Evolutionary conservation across 2,888 invertebrate species (phyloP).

Genomic region (Netelia fuscicornis): DNA sequence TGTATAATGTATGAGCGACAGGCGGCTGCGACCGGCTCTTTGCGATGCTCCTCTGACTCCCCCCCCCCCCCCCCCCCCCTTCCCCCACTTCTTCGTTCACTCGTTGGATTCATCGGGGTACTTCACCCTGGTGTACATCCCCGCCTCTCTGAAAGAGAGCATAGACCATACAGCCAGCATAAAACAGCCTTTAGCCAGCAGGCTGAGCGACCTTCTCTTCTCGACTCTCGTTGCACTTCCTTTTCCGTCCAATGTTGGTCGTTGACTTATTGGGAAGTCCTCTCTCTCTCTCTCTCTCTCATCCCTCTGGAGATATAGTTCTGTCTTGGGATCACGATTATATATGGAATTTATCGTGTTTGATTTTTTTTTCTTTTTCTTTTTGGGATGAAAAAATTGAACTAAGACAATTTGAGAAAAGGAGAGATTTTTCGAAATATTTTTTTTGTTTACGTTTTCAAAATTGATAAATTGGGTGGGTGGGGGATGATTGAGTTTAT

Average conservation of each 20-base stretch:
- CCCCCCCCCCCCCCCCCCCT: background rate
- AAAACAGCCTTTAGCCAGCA: slow-evolving; percentile 31
- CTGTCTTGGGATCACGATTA: background rate
- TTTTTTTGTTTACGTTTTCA: no score
- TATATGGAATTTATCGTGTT: background rate
- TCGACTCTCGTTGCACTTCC: slow-evolving; percentile 41
- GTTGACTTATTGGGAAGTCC: slow-evolving; percentile 51
- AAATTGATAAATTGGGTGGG: no score
- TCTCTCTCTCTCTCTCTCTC: background rate
- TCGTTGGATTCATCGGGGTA: slow-evolving; percentile 38
- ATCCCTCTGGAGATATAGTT: no score
- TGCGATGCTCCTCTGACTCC: slow-evolving; percentile 37
- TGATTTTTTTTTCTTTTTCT: background rate
- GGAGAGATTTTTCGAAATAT: no score
- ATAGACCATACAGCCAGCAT: slow-evolving; percentile 36
- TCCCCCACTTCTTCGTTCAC: slow-evolving; percentile 5
- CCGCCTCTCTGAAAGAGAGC: slow-evolving; percentile 14
- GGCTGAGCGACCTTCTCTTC: slow-evolving; percentile 43
- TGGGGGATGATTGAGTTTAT: no score
- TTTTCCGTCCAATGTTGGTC: slow-evolving; percentile 9
- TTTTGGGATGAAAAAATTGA: background rate
- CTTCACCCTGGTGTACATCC: slow-evolving; percentile 21
- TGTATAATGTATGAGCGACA: slow-evolving; percentile 80
- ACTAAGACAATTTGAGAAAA: background rate
- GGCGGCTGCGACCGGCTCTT: slow-evolving; percentile 27